phyloP scores from a whole-genome alignment of 2,113 vertebrate species.

The Panthera tigris region DNA sequence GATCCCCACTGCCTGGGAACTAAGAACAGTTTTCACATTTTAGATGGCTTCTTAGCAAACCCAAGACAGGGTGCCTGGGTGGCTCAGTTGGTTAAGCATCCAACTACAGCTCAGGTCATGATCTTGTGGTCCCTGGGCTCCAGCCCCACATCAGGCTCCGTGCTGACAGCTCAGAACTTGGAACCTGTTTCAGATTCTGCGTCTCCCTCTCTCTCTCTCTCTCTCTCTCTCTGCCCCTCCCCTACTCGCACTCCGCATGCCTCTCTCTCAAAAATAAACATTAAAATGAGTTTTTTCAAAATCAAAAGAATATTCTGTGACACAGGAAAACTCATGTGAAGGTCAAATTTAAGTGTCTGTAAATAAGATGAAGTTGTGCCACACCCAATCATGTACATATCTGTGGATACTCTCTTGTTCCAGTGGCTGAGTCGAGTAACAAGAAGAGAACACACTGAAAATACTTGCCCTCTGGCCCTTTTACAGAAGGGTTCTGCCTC shows the following conservation, averaged over 20 bases:
- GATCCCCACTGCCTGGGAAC: background rate
- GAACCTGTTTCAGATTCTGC: too few species aligned
- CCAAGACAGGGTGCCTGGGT: background rate
- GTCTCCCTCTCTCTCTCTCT: too few species aligned
- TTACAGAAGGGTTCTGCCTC: background rate
- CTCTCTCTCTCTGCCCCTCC: too few species aligned
- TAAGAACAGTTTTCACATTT: background rate
- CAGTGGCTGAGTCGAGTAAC: background rate
- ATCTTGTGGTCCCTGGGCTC: too few species aligned
- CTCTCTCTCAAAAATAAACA: too few species aligned
- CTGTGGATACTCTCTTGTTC: background rate
- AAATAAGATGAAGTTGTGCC: background rate
- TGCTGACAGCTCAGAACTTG: too few species aligned
- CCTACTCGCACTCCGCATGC: accelerated
- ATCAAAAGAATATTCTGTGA: background rate
- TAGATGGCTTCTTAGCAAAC: background rate
- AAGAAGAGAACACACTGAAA: background rate
- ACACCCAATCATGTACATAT: accelerated
- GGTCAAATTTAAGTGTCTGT: background rate
- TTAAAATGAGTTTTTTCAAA: background rate
- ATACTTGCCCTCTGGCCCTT: background rate
- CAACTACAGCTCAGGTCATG: too few species aligned
- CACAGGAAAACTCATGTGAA: background rate
- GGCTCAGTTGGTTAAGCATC: too few species aligned
- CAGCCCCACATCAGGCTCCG: too few species aligned